These are phyloP conservation scores for Meteorus colon DNA, from an alignment of 2,888 invertebrate genomes.

Conservation along the genomic window DNA sequence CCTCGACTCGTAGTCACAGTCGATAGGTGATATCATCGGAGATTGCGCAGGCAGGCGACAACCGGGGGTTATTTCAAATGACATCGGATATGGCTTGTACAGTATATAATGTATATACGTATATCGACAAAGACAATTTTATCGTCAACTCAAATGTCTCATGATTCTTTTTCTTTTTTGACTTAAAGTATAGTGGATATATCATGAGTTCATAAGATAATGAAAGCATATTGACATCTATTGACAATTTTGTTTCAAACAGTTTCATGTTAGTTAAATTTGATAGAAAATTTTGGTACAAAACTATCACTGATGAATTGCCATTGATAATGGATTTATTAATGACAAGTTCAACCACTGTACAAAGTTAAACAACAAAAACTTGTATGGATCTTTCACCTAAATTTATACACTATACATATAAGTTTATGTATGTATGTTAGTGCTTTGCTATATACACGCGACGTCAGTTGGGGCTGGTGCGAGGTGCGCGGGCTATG, in stretches of 20 bases:
- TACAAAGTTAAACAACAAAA: conserved; percentile 23
- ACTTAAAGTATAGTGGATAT: not conserved
- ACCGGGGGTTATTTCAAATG: conserved; percentile 23
- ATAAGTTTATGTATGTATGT: not conserved
- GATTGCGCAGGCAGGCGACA: conserved; percentile 30
- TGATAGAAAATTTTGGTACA: conserved; percentile 18
- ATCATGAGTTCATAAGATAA: not conserved
- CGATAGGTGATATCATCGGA: conserved; percentile 42
- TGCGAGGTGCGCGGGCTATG: not conserved
- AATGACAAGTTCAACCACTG: conserved; percentile 34
- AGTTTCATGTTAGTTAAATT: not conserved
- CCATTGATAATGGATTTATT: conserved; percentile 23
- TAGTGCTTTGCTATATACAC: not conserved
- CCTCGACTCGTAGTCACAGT: conserved; percentile 20
- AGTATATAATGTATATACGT: not conserved
- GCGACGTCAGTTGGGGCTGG: not conserved
- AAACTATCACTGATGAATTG: conserved; percentile 21
- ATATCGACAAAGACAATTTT: conserved; percentile 15
- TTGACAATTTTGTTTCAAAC: not conserved
- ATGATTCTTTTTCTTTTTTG: not conserved
- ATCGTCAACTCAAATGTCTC: conserved; percentile 5
- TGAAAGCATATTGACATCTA: not conserved
- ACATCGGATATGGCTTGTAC: conserved; percentile 30
- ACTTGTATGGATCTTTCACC: conserved; percentile 7
- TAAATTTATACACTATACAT: not conserved